Evolutionary conservation across 2,113 vertebrate species (phyloP), one percentile per base, ranked within the genome.

Genomic region (Phylloscopus trochiloides): DNA sequence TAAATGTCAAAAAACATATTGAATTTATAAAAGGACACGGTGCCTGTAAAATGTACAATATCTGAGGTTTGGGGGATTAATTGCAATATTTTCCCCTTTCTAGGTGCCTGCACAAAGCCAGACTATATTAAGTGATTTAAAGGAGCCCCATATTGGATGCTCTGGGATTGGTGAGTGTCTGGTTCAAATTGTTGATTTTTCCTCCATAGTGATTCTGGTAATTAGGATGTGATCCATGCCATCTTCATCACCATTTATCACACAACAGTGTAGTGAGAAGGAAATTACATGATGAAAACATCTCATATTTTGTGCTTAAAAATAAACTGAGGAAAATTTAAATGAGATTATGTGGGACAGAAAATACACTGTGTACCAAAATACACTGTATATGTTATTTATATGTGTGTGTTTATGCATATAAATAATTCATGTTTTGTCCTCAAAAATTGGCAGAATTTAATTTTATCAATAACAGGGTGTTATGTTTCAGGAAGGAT

Each of bases 171-270:
- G 51, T 25, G 16, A 89, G 40, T 52, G 12, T 52, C 25, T 54
- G 32, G 9, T 68, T 75, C 14, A 66, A 76, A 43, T 14, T 54
- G 40, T 31, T 71, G 32, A 26, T 65, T 90, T 67, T 54, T 51
- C 4, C 17, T 72, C 40, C 2, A 0, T 3, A 17, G 24, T 3
- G 22, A 29, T 77, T 88, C 55, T 74, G 48, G 21, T 67, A 71
- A 43, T 1, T 63, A 55, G 45, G 59, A 47, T 58, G 50, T 17
- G 32, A 66, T 45, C 71, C 14, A 4, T 0, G 0, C 4, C 26
- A n/a, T 67, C 28, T n/a, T 36, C 0, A 0, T 43, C 34, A 20
- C 4, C 3, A 40, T 67, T 29, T 43, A 20, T 28, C 29, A 4
- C 17, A 5, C 9, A 58, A 58, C 5, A 34, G 24, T 7, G 20